phyloP scores from a whole-genome alignment of 2,113 vertebrate genomes.

The Muntiacus reevesi region DNA sequence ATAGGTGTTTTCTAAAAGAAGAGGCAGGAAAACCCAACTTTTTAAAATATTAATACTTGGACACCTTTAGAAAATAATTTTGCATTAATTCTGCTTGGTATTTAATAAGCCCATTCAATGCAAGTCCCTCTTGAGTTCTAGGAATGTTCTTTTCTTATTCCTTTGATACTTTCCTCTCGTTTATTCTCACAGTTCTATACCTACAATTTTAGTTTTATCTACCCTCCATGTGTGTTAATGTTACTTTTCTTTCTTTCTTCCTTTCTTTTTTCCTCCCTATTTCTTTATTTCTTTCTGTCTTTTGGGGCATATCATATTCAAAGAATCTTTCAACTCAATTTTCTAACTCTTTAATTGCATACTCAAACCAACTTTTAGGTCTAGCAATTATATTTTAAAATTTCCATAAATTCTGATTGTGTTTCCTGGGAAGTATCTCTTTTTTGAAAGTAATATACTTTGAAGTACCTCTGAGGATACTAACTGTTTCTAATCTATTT shows the following conservation, averaged over 20 bases:
- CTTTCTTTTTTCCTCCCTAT: too few relatives aligned
- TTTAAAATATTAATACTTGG: neutral
- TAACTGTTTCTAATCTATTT: neutral
- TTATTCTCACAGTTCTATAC: neutral
- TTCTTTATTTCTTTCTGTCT: neutral
- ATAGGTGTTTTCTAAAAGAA: conserved; percentile 30
- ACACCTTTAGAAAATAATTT: neutral
- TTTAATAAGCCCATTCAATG: neutral
- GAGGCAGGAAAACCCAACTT: neutral
- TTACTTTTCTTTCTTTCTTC: neutral
- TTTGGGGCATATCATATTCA: neutral
- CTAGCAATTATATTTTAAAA: neutral
- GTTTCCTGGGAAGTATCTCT: neutral
- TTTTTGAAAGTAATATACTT: neutral
- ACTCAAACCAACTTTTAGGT: neutral
- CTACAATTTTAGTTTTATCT: neutral
- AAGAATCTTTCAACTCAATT: neutral
- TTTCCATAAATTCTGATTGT: neutral
- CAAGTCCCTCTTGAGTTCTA: neutral
- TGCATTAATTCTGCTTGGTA: neutral
- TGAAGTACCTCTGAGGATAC: neutral
- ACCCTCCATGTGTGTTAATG: neutral
- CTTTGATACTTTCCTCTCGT: neutral
- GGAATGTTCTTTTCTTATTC: conserved; percentile 3
- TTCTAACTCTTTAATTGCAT: neutral